These are phyloP conservation scores for Abscondita cerata DNA, from an alignment of 2,888 invertebrate genomes.

Conservation along the genomic window DNA sequence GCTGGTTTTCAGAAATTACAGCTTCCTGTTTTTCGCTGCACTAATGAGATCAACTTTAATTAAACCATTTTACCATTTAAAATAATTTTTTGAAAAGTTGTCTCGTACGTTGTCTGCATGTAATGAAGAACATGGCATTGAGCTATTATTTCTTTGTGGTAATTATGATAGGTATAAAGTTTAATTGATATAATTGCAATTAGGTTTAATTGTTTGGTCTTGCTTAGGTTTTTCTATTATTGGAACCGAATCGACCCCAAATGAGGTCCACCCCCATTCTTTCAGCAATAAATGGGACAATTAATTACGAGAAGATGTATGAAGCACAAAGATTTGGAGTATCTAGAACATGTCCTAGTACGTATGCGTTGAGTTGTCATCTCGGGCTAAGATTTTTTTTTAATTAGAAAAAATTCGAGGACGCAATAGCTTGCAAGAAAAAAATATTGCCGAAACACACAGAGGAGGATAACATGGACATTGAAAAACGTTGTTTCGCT, in stretches of 20 bases:
- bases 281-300: not conserved
- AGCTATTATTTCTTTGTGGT: not conserved
- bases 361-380: not conserved
- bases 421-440: not conserved
- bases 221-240: not conserved
- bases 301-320: constrained; percentile 13
- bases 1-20: not conserved
- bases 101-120: not conserved
- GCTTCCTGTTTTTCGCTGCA: not conserved
- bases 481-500: not conserved
- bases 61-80: not conserved
- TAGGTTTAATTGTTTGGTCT: not conserved
- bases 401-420: not conserved
- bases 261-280: not conserved
- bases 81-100: not conserved
- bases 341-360: not conserved
- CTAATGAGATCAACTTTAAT: not conserved
- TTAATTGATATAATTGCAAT: not conserved
- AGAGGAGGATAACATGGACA: not conserved
- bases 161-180: not conserved
- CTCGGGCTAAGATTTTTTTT: not conserved
- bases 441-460: constrained; percentile 4
- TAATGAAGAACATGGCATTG: not conserved
- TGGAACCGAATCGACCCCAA: not conserved
- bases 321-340: constrained; percentile 1